Evolutionary conservation across 92 coral and sea anemone genomes (phyloP).

Genomic region (Desmophyllum pertusum): DNA sequence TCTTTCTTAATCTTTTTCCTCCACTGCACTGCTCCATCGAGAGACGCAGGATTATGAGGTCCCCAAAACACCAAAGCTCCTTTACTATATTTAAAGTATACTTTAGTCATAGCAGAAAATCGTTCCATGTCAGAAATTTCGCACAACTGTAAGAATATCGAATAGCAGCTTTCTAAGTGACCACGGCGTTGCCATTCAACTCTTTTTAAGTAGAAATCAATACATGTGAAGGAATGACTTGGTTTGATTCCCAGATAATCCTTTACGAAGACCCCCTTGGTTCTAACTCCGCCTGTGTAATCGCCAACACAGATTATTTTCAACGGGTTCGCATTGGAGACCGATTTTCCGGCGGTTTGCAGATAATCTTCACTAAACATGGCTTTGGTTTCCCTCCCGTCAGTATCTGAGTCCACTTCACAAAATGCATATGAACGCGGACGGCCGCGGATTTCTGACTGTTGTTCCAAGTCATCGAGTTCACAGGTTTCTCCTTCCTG

Average conservation of each 20-base stretch:
- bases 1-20: conserved; percentile 39
- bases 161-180: not conserved
- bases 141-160: conserved; percentile 57
- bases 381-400: no score
- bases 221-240: conserved; percentile 48
- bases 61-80: conserved; percentile 83
- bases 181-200: conserved; percentile 16
- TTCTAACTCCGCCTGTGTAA: conserved; percentile 51
- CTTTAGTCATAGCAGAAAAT: conserved; percentile 19
- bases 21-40: conserved; percentile 66
- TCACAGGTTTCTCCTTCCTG: no score
- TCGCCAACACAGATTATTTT: conserved; percentile 75
- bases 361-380: no score
- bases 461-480: no score
- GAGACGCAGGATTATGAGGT: conserved; percentile 56
- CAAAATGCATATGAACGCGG: no score
- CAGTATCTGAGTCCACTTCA: no score
- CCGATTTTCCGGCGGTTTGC: no score
- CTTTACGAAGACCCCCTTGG: conserved; percentile 58
- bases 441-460: no score
- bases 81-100: conserved; percentile 48
- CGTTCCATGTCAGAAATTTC: conserved; percentile 64
- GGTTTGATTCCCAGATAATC: conserved; percentile 66
- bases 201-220: conserved; percentile 38
- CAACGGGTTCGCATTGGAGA: conserved; percentile 22